Percentiles rank a stretch among this genome's conserved stretches.
Evolutionary conservation across 2,797 vertebrate genomes (phyloP).

Genomic region (Crocidura indochinensis): DNA sequence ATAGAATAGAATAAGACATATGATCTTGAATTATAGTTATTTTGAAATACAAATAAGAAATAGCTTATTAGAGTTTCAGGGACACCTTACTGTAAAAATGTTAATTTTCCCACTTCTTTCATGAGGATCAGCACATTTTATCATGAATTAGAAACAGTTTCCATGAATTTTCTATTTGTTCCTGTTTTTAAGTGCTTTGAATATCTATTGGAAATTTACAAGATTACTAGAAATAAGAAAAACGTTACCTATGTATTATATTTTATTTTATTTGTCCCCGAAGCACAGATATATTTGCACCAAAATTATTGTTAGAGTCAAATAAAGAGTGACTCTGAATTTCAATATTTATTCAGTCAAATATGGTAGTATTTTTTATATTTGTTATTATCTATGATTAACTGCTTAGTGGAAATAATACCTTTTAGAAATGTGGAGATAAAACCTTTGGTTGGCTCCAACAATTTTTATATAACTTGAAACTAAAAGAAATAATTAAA

Average conservation of each 20-base stretch:
- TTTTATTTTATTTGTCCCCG: neutral
- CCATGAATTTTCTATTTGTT: neutral
- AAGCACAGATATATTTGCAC: neutral
- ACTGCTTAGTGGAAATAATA: neutral
- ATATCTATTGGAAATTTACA: neutral
- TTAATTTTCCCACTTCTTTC: slow-evolving; percentile 14
- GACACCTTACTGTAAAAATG: neutral
- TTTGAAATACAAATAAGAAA: slow-evolving; percentile 10
- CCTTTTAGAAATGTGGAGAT: neutral
- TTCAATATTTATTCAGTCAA: neutral
- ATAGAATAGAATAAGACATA: neutral
- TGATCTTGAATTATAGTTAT: neutral
- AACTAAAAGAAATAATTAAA: neutral
- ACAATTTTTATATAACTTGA: neutral
- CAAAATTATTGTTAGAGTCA: neutral
- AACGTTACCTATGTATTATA: neutral
- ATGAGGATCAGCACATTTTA: neutral
- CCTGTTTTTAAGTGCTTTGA: neutral
- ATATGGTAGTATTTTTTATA: neutral
- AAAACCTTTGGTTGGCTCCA: neutral
- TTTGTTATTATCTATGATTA: neutral
- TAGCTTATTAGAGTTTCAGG: slow-evolving; percentile 1
- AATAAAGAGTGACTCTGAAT: neutral
- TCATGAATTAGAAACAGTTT: slow-evolving; percentile 6
- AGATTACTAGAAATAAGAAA: neutral